phyloP scores from a whole-genome alignment of 2,888 invertebrate genomes.

The Euproctis similis region DNA sequence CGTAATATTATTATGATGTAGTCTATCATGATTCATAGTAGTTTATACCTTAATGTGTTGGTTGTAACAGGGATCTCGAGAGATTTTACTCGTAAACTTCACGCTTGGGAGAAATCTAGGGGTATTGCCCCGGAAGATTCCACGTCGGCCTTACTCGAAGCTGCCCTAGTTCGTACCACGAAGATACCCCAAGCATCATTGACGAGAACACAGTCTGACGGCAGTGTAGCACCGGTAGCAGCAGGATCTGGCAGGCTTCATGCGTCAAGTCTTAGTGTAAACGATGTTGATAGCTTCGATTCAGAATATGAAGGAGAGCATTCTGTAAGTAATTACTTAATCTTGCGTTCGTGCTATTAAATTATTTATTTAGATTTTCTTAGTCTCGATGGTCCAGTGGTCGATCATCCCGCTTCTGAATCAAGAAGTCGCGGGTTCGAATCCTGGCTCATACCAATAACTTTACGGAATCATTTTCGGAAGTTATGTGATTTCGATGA shows the following conservation, averaged over 20 bases:
- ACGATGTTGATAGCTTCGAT: constrained; percentile 80
- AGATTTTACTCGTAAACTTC: constrained; percentile 91
- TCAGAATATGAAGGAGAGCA: constrained; percentile 73
- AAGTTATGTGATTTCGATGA: too few relatives aligned
- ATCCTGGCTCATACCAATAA: too few relatives aligned
- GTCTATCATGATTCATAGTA: too few relatives aligned
- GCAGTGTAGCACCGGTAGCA: constrained; percentile 80
- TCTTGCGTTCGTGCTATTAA: too few relatives aligned
- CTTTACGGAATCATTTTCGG: too few relatives aligned
- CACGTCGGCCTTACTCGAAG: constrained; percentile 84
- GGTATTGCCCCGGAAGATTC: constrained; percentile 91
- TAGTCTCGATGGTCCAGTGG: too few relatives aligned
- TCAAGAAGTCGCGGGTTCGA: too few relatives aligned
- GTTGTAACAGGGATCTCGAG: constrained; percentile 80
- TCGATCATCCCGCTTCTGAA: too few relatives aligned
- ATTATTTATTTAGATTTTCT: too few relatives aligned
- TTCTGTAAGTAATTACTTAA: constrained; percentile 46
- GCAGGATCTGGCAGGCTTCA: constrained; percentile 78
- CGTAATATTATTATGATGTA: too few relatives aligned
- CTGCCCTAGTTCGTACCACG: constrained; percentile 45
- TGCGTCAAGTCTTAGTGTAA: constrained; percentile 82
- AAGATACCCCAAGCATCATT: constrained; percentile 56
- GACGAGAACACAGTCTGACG: constrained; percentile 85
- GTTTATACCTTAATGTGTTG: too few relatives aligned
- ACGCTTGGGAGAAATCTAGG: constrained; percentile 93